A percentile compares a stretch with the other conserved stretches of the same genome.
Conservation (phyloP, 2,888 invertebrate species). For the Papilio demoleus region DNA sequence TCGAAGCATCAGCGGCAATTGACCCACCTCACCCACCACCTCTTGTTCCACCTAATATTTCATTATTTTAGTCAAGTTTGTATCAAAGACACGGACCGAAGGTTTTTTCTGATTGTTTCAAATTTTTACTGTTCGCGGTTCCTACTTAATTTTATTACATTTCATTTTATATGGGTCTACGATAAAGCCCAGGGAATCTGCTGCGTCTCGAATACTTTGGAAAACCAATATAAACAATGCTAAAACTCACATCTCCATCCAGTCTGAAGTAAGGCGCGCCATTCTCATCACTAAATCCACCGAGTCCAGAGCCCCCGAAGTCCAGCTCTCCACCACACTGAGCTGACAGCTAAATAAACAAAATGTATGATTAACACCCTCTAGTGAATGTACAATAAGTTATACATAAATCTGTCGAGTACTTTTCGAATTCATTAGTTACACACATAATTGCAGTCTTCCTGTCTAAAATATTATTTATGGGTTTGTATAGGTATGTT, state of each 20-base stretch:
- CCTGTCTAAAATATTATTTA: too few species aligned
- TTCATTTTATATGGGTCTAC: too few species aligned
- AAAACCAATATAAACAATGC: background rate
- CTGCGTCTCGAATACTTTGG: too few species aligned
- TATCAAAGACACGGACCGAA: background rate
- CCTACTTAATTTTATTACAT: too few species aligned
- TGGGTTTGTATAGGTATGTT: too few species aligned
- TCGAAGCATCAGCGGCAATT: conserved; percentile 90
- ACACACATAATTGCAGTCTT: too few species aligned
- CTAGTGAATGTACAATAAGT: background rate
- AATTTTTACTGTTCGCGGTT: too few species aligned
- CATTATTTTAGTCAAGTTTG: background rate
- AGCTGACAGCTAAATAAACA: conserved; percentile 66
- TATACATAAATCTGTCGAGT: too few species aligned
- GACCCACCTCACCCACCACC: conserved; percentile 86
- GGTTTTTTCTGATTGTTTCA: background rate
- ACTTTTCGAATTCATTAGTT: too few species aligned
- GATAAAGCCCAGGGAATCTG: too few species aligned
- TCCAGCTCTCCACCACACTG: conserved; percentile 80
- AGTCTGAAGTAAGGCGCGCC: conserved; percentile 79
- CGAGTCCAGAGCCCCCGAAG: conserved; percentile 74
- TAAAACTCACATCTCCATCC: conserved; percentile 72
- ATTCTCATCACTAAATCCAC: conserved; percentile 78
- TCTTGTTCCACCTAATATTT: conserved; percentile 73
- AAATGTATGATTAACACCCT: background rate